Conservation (phyloP, 2,888 invertebrate genomes). For the Noctuana brunneofusca region DNA sequence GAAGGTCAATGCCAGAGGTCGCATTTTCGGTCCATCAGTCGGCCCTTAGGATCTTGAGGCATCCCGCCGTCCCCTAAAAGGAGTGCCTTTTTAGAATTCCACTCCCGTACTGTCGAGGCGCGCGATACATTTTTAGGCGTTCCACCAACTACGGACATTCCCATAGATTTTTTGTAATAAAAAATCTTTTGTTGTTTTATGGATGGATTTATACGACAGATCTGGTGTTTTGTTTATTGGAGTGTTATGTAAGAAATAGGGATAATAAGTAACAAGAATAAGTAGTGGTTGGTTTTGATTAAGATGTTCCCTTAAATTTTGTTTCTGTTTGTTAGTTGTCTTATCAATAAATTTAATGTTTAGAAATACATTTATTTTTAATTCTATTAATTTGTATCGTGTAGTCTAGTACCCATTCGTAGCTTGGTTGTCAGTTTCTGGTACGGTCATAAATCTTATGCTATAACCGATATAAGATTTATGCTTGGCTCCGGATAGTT, state of each 20-base stretch:
- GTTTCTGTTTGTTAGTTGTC: not conserved
- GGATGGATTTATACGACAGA: constrained; percentile 42
- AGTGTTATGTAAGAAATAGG: constrained; percentile 2
- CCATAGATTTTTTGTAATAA: constrained; percentile 61
- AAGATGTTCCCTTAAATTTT: not conserved
- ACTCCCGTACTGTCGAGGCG: constrained; percentile 63
- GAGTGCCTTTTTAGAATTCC: constrained; percentile 77
- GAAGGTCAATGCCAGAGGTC: constrained; percentile 46
- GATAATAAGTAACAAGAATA: not conserved
- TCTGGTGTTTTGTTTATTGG: constrained; percentile 26
- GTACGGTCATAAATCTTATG: not conserved
- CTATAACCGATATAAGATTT: not conserved
- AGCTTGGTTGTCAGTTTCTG: no score
- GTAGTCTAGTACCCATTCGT: no score
- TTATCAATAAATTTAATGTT: not conserved
- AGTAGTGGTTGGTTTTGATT: not conserved
- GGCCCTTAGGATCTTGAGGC: constrained; percentile 42
- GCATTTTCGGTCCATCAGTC: constrained; percentile 45
- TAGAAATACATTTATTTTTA: not conserved
- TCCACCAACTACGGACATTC: constrained; percentile 58
- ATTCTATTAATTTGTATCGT: not conserved
- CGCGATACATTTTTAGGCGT: constrained; percentile 76
- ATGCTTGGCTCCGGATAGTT: no score
- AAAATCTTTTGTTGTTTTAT: constrained; percentile 48
- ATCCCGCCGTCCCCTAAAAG: constrained; percentile 62